Conservation (phyloP, 2,113 vertebrate species). For the Pipa parva region DNA sequence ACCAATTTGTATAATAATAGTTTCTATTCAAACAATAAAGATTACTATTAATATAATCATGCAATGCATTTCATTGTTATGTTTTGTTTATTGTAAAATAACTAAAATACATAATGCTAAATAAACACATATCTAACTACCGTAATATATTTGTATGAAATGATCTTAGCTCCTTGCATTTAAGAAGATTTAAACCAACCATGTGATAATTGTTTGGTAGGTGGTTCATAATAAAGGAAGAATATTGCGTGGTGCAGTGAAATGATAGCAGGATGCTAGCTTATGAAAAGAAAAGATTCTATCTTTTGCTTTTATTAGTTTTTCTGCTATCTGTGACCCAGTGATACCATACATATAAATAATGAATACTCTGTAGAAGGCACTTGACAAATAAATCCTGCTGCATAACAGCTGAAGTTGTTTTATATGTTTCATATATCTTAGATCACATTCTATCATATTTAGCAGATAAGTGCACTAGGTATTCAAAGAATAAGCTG, state of each 20-base stretch:
- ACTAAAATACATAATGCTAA: too few relatives aligned
- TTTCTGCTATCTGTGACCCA: conserved; percentile 14
- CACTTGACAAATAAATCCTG: conserved; percentile 30
- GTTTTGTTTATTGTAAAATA: too few relatives aligned
- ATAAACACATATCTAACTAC: too few relatives aligned
- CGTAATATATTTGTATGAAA: too few relatives aligned
- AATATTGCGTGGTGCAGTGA: not conserved
- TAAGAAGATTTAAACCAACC: too few relatives aligned
- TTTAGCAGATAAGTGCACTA: not conserved
- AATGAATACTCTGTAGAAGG: conserved; percentile 21
- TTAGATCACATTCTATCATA: not conserved
- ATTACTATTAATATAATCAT: too few relatives aligned
- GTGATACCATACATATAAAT: conserved; percentile 15
- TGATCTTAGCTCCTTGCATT: too few relatives aligned
- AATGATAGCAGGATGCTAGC: not conserved
- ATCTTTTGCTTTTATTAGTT: conserved; percentile 13
- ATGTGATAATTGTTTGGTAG: conserved; percentile 4
- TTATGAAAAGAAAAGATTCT: conserved; percentile 6
- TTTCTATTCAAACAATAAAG: too few relatives aligned
- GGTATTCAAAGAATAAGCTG: too few relatives aligned
- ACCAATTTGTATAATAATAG: too few relatives aligned
- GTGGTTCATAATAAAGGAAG: conserved; percentile 2
- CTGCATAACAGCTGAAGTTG: conserved; percentile 1
- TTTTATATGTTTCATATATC: not conserved
- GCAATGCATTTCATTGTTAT: too few relatives aligned